These are phyloP conservation scores for Drosophila bocki DNA, from an alignment of 1,140 invertebrate species.

Conservation along the genomic window DNA sequence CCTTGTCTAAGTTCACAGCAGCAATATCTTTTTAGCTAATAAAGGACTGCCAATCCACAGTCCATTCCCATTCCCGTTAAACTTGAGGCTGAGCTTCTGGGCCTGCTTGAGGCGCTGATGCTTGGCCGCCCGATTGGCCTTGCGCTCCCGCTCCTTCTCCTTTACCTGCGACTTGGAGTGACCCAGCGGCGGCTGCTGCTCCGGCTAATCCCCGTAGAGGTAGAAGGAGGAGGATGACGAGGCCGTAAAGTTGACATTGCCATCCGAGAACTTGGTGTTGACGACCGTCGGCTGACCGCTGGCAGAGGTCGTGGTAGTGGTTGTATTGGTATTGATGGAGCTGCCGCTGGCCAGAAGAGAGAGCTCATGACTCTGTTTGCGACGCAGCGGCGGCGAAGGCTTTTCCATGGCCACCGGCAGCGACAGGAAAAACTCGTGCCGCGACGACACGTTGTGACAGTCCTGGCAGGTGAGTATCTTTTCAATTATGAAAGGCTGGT, in stretches of 20 bases:
- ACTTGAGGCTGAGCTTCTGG: slow-evolving; percentile 55
- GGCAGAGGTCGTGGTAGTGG: not conserved
- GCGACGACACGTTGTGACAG: slow-evolving; percentile 93
- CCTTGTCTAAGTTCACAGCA: too few relatives aligned
- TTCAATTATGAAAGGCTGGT: too few relatives aligned
- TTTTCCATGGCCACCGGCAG: slow-evolving; percentile 93
- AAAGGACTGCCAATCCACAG: not conserved
- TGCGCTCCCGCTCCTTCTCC: slow-evolving; percentile 88
- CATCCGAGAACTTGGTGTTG: slow-evolving; percentile 58
- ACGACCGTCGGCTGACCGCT: slow-evolving; percentile 21
- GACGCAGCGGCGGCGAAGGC: slow-evolving; percentile 87
- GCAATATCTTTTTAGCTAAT: too few relatives aligned
- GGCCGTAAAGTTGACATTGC: slow-evolving; percentile 29
- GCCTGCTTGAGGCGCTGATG: slow-evolving; percentile 77
- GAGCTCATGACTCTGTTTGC: slow-evolving; percentile 78
- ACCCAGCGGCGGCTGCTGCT: slow-evolving; percentile 50
- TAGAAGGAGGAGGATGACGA: slow-evolving; percentile 55
- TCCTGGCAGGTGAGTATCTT: slow-evolving; percentile 91
- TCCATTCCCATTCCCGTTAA: slow-evolving; percentile 73
- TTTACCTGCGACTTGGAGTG: slow-evolving; percentile 89
- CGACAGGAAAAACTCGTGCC: slow-evolving; percentile 96
- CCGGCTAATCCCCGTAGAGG: slow-evolving; percentile 32
- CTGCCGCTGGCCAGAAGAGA: slow-evolving; percentile 10
- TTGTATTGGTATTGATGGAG: not conserved
- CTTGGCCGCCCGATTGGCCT: slow-evolving; percentile 81